Evolutionary conservation across 2,113 vertebrate species (phyloP), one percentile per base, ranked within the genome.

Genomic region (Engraulis encrasicolus): DNA sequence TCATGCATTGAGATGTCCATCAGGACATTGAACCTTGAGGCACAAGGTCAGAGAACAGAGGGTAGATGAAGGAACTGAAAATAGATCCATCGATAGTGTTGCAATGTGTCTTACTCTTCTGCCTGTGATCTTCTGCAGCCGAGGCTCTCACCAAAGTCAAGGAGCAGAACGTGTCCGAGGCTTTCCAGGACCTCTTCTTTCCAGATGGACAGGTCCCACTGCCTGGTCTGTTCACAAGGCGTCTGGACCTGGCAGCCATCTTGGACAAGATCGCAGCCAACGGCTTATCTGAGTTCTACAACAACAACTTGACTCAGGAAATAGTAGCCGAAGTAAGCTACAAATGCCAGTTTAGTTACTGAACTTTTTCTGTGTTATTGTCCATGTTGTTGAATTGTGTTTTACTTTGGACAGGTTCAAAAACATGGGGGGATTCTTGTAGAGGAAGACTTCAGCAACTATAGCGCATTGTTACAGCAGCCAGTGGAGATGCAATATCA

Each of bases 381-480:
- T 18, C 54, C 0, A 14, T 50, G 19, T 14, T 38, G 3, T 19
- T 80, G 18, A 45, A 82, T 45, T 15, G 5, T 3, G 74, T 7
- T 88, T 4, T 27, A 37, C 86, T 85, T 90, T 86, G 6, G 54
- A 86, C 88, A 99, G 98, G 97, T 96, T 74, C 95, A 92, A 86
- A 93, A 38, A 6, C 93, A 92, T 2, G 96, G 96, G 12, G 98
- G 98, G 31, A 95, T 98, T 82, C 89, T 99, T 85, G 94, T 91
- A 49, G 96, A 97, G 82, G 96, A 97, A 27, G 98, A 99, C 89
- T 96, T 99, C 91, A 94, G 86, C 90, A 99, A 99, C 89, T 99
- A 99, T 93, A 97, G 94, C 2, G 96, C 91, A 23, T 88, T 94
- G 3, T 91, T 97, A 82, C 93, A 97, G 91, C 91, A 96, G 79